Conservation (phyloP, 2,797 vertebrate species). For the Malacoraja senta region DNA sequence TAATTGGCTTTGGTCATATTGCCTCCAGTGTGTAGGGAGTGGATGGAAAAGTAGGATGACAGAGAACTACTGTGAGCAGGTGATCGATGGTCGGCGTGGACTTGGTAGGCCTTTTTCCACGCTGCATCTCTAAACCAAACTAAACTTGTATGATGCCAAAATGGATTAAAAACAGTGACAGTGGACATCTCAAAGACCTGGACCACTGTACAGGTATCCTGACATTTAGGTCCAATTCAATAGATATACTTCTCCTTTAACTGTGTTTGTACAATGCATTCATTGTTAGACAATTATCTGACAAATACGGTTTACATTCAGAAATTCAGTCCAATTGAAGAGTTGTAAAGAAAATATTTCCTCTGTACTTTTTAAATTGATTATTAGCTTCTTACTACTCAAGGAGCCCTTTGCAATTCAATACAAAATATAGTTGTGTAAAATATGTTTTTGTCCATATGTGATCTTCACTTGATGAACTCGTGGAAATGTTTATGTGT, state of each 20-base stretch:
- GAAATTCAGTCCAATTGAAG: not conserved
- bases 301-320: conserved; percentile 14
- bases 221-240: not conserved
- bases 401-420: not conserved
- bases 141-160: not conserved
- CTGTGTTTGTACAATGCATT: not conserved
- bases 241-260: not conserved
- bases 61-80: too few relatives aligned
- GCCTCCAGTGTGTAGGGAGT: too few relatives aligned
- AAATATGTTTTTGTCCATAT: not conserved
- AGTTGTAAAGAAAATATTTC: not conserved
- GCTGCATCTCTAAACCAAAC: too few relatives aligned
- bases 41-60: too few relatives aligned
- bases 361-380: not conserved
- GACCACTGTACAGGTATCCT: not conserved
- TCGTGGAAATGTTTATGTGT: not conserved
- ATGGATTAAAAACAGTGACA: not conserved
- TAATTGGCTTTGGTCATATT: too few relatives aligned
- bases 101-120: too few relatives aligned
- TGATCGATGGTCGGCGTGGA: too few relatives aligned
- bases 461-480: not conserved
- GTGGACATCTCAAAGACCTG: not conserved
- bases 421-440: not conserved
- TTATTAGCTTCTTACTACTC: not conserved
- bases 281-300: not conserved